A percentile compares a stretch with the other conserved stretches of the same genome.
These are phyloP conservation scores for Fulica atra DNA, from an alignment of 2,113 vertebrate genomes.

Conservation along the genomic window DNA sequence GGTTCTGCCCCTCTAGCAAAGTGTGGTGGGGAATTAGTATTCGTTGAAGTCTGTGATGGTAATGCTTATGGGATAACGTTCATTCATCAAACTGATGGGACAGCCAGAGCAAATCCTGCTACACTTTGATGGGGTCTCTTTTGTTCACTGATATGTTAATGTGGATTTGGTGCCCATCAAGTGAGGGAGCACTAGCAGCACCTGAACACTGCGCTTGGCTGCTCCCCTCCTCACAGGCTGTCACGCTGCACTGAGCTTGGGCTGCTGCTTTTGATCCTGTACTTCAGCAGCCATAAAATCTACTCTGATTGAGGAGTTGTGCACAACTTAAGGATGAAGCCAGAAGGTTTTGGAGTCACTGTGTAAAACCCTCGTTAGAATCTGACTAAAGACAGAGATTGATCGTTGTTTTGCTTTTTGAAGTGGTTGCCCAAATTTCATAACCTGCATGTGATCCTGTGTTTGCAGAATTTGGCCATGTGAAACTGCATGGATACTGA, in stretches of 20 bases:
- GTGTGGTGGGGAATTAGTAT: conserved; percentile 8
- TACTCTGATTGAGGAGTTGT: neutral
- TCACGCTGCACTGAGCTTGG: neutral
- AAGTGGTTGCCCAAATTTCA: neutral
- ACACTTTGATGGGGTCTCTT: conserved; percentile 3
- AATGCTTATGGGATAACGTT: conserved; percentile 38
- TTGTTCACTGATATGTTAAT: conserved; percentile 1
- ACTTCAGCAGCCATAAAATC: neutral
- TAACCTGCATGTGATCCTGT: neutral
- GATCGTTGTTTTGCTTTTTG: neutral
- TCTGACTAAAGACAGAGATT: neutral
- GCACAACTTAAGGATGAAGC: neutral
- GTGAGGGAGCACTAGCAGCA: neutral
- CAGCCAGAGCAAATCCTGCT: conserved; percentile 22
- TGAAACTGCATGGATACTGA: rapidly evolving
- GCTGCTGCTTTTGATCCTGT: neutral
- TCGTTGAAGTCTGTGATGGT: neutral
- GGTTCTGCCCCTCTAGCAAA: conserved; percentile 32
- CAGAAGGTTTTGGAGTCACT: too few species aligned
- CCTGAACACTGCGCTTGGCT: neutral
- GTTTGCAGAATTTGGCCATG: neutral
- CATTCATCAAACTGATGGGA: conserved; percentile 41
- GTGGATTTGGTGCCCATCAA: neutral
- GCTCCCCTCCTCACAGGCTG: neutral
- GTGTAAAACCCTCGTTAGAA: neutral